These are phyloP conservation scores for Furnarius figulus DNA, from an alignment of 2,113 vertebrate genomes.

Conservation along the genomic window DNA sequence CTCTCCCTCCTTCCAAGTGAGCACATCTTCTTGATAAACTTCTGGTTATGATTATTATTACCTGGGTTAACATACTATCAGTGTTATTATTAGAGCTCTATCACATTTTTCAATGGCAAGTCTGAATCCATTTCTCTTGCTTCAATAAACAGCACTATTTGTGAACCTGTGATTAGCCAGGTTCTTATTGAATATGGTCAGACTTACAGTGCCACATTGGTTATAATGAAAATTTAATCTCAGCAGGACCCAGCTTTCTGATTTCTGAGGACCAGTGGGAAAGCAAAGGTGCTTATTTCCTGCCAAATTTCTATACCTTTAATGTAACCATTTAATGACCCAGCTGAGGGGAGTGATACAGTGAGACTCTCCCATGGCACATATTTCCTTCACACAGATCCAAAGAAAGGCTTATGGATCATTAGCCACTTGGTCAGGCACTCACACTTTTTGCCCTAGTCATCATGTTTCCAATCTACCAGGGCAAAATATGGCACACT, in stretches of 20 bases:
- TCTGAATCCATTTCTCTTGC: neutral
- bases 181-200: neutral
- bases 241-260: no score
- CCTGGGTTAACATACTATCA: no score
- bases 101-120: neutral
- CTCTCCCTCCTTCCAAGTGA: neutral
- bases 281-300: neutral
- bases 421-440: neutral
- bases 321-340: neutral
- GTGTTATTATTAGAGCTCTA: neutral
- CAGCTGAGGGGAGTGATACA: neutral
- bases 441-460: neutral
- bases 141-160: neutral
- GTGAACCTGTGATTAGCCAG: neutral
- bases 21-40: neutral
- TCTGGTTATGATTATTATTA: neutral
- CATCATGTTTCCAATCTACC: accelerated
- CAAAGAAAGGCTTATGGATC: neutral
- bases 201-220: accelerated
- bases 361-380: neutral
- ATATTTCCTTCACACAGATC: neutral
- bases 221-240: neutral
- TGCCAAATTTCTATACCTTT: neutral
- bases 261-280: neutral
- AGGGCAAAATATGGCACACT: neutral